Evolutionary conservation across 2,113 vertebrate species (phyloP).

Genomic region (Eulacestoma nigropectus): DNA sequence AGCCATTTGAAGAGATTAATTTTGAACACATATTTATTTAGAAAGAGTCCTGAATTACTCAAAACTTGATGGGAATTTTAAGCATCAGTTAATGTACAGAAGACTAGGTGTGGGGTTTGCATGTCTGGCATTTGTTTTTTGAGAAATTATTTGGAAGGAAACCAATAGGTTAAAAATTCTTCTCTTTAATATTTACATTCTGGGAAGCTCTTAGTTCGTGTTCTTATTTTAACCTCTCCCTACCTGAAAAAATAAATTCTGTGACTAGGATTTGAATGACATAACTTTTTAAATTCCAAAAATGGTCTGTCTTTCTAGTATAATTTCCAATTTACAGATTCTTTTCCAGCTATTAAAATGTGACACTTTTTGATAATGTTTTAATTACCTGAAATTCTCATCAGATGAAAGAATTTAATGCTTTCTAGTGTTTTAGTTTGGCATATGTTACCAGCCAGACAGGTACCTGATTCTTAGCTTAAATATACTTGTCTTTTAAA

Average conservation of each 20-base stretch:
- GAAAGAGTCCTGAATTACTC: background rate
- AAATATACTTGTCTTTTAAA: background rate
- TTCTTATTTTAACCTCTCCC: background rate
- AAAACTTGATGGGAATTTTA: background rate
- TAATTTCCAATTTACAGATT: background rate
- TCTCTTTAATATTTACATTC: background rate
- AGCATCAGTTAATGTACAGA: background rate
- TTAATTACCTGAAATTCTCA: background rate
- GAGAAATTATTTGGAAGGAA: background rate
- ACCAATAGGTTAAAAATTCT: background rate
- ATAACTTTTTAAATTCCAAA: background rate
- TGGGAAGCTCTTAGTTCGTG: background rate
- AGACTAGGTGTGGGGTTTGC: background rate
- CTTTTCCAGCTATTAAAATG: background rate
- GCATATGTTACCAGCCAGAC: background rate
- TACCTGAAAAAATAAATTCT: background rate
- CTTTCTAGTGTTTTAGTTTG: background rate
- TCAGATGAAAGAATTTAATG: background rate
- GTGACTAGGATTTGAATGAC: background rate
- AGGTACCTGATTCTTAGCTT: background rate
- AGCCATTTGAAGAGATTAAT: background rate
- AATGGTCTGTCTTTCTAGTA: background rate
- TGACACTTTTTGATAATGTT: background rate
- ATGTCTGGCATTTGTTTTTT: background rate
- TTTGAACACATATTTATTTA: background rate